Base-by-base conservation (phyloP, 2,113 vertebrate genomes). In the Panthera tigris region DNA sequence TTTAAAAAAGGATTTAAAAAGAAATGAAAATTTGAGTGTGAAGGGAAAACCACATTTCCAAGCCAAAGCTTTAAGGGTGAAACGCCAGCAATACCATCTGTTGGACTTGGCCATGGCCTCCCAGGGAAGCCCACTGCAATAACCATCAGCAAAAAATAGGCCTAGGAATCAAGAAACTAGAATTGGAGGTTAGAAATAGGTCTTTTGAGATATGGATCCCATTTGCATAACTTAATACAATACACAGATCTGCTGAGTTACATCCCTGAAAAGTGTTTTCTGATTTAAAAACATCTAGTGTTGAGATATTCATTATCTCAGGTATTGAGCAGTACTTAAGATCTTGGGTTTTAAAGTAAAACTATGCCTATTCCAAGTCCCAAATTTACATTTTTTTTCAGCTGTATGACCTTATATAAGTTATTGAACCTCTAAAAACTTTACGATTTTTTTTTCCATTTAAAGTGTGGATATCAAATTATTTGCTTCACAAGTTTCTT, bases 11-110 rank as follows among this genome's bases (percentile, higher is more conserved):
- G 27, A 65, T 76, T 84, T 84, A 29, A 82, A 27, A 76, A 76
- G 68, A 66, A 76, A 85, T n/a, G 29, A 29, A 84, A 41, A 90
- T 76, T 89, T 89, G 55, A 95, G 78, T 55, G 69, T 39, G n/a
- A 66, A n/a, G 31, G 31, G 61, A 83, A 33, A 33, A 9, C 19
- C 16, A 78, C 8, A 50, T 9, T 33, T 55, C 69, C 23, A 82
- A 41, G 33, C 48, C 48, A 68, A 18, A 27, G 15, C 31, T 25
- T 66, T 25, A 39, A n/a, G n/a, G 55, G n/a, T n/a, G 41, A 88
- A 98, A 93, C 96, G 93, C 96, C 96, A 97, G 96, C 25, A 98
- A 97, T 94, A 96, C 97, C 97, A 98, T 96, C 98, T 98, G 96
- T 97, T 97, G 97, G 97, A 98, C 33, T 29, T 82, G 39, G 41